A percentile compares a stretch with the other conserved stretches of the same genome.
Conservation (phyloP, 2,113 vertebrate genomes). For the Morone saxatilis region DNA sequence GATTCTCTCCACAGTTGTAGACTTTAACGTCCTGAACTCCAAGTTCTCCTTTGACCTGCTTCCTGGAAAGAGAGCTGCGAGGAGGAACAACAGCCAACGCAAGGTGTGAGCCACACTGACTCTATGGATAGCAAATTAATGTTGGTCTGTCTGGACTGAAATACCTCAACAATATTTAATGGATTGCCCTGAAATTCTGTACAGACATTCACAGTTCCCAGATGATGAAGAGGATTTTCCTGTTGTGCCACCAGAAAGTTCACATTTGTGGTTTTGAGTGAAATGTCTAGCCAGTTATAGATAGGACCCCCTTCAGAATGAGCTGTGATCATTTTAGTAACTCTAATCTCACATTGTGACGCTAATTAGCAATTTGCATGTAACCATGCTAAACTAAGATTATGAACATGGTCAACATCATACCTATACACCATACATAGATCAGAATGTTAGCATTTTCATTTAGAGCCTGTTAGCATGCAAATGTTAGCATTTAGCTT, state of each 20-base stretch:
- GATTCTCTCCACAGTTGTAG: constrained; percentile 82
- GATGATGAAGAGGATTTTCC: neutral
- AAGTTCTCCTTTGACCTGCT: constrained; percentile 94
- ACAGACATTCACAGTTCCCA: neutral
- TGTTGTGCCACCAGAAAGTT: neutral
- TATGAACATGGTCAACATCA: too few species aligned
- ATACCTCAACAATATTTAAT: neutral
- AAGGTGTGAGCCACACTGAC: constrained; percentile 82
- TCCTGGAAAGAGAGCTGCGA: constrained; percentile 90
- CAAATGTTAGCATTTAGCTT: neutral
- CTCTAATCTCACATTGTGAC: neutral
- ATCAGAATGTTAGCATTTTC: neutral
- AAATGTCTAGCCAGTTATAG: too few species aligned
- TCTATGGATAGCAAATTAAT: neutral
- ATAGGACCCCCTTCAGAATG: too few species aligned
- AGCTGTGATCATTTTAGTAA: too few species aligned
- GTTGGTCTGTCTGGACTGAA: neutral
- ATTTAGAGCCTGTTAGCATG: neutral
- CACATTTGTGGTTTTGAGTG: too few species aligned
- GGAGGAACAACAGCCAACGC: constrained; percentile 87
- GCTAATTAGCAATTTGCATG: neutral
- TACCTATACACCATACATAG: too few species aligned
- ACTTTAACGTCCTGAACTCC: constrained; percentile 89
- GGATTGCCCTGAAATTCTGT: neutral
- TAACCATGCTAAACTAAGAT: too few species aligned